Evolutionary conservation across 2,888 invertebrate species (phyloP).

Genomic region (Micropterix aruncella): DNA sequence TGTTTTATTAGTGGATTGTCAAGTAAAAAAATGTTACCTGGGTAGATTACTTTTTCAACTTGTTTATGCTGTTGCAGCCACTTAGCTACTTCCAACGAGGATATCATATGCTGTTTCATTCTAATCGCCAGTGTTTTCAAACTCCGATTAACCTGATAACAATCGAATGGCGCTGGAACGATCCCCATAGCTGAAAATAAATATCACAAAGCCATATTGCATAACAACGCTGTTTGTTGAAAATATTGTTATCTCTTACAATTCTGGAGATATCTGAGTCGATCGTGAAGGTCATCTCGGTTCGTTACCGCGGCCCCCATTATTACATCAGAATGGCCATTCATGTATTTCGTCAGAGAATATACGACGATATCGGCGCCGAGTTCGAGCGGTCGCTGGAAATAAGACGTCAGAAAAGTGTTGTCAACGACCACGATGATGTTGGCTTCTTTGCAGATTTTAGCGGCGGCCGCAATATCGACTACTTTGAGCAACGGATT

Average conservation of each 20-base stretch:
- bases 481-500: conserved; percentile 86
- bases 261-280: conserved; percentile 76
- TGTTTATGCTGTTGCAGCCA: conserved; percentile 70
- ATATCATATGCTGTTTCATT: conserved; percentile 81
- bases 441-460: conserved; percentile 39
- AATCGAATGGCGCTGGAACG: conserved; percentile 94
- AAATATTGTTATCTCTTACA: too few relatives aligned
- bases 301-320: conserved; percentile 85
- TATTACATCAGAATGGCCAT: conserved; percentile 93
- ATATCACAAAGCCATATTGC: too few relatives aligned
- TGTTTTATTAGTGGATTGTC: too few relatives aligned
- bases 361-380: conserved; percentile 88
- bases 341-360: conserved; percentile 95
- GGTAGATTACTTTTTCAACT: conserved; percentile 72
- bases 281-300: conserved; percentile 52
- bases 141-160: conserved; percentile 83
- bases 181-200: conserved; percentile 65
- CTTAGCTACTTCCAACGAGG: conserved; percentile 61
- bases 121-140: conserved; percentile 85
- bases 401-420: conserved; percentile 83
- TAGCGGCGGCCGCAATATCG: conserved; percentile 63
- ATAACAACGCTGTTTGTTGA: too few relatives aligned
- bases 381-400: conserved; percentile 78
- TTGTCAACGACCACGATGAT: conserved; percentile 79
- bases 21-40: too few relatives aligned